Evolutionary conservation across 2,113 vertebrate species (phyloP), one percentile per base, ranked within the genome.

Genomic region (Pontoporia blainvillei): DNA sequence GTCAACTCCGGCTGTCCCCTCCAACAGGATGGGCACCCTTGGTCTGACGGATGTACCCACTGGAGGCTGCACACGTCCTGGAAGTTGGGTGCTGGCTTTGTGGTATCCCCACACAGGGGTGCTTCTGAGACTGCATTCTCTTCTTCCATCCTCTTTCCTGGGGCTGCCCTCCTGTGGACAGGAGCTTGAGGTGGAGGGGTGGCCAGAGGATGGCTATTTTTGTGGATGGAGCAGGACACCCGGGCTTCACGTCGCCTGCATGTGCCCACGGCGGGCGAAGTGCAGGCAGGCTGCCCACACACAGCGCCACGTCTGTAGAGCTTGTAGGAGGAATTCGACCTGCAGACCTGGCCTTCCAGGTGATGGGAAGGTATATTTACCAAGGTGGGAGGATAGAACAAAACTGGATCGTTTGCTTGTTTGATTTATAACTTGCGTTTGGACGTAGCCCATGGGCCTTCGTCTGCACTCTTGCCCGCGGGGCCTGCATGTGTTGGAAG

Each of bases 401-500:
- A 23, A 79, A 83, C 18, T 27, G 27, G 67, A 34, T 18, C 0
- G 0, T 73, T 94, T 31, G 34, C 20, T 44, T 41, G 0, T 44
- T 92, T 62, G 76, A 73, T 83, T 75, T 90, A 87, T 90, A 90
- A 62, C 49, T 81, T 75, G 61, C 39, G 34, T 64, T 10, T 49
- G 44, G 69, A n/a, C n/a, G 41, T 1, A 20, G 67, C 52, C 52
- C 91, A 25, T 64, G 44, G 41, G 71, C 52, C 86, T 85, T 84
- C 34, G 2, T 71, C 49, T 86, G 66, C 7, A 8, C 44, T 46
- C 46, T 62, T 54, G 41, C 46, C 46, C 39, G 31, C 54, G 49
- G 27, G 12, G 34, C 41, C 54, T 14, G 36, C 12, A 17, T 17
- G 8, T 41, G 5, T 86, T 64, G 6, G 73, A 18, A 54, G 18